Evolutionary conservation across 1,140 invertebrate species (phyloP), one percentile per base, ranked within the genome.

Genomic region (Scaptodrosophila lebanonensis): DNA sequence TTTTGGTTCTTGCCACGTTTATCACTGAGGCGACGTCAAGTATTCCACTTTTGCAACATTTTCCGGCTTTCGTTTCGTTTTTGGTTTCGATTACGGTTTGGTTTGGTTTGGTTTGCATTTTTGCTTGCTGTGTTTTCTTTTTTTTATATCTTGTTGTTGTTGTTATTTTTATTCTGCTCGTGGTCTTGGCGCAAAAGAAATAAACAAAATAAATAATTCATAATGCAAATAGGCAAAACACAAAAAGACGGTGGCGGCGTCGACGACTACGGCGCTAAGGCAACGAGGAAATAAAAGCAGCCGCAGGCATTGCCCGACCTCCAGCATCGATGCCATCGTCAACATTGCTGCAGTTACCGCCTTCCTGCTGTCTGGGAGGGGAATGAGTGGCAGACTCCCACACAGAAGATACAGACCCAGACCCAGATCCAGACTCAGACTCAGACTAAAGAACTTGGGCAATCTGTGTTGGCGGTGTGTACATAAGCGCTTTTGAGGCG

Each of bases 171-270:
- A 18, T 48, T 51, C 39, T 29, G 39, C 29, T 17, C 22, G 52
- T 67, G 40, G 48, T 59, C 50, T 32, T 22, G 47, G 67, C 33
- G 44, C 29, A 30, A 44, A 56, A 49, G 49, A 52, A 64, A 73
- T 73, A 60, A 71, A 68, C 70, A 73, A 76, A 68, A 82, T 82
- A 79, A 77, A 77, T 77, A 73, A 82, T 77, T 82, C 73, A 77
- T 77, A 82, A 82, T 77, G 75, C 73, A 77, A 77, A 82, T 77
- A 77, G 75, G 68, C 73, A 76, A 77, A 62, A 73, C 53, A 72
- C 50, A 59, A 48, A 62, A 43, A 36, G 38, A 42, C 27, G 18
- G 3, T 25, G 22, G 22, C 22, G 8, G 22, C 22, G 22, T 3
- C 22, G 8, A 25, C 22, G 8, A 25, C 22, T 4, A 40, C 35